Conservation (phyloP, 2,113 vertebrate species). For the Ceuthmochares aereus region DNA sequence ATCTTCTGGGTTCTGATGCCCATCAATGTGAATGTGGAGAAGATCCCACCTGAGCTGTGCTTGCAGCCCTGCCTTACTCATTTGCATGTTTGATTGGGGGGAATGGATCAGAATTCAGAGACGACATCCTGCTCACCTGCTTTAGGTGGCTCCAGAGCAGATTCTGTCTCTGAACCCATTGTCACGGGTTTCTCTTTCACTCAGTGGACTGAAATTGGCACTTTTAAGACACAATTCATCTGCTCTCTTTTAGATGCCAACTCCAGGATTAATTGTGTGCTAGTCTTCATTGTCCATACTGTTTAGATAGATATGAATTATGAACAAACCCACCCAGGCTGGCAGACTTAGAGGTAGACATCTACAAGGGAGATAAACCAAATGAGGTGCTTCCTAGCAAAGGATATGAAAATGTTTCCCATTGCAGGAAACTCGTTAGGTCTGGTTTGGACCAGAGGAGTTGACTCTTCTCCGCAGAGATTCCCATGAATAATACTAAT, state of each 20-base stretch:
- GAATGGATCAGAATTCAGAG: not conserved
- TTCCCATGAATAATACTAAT: not conserved
- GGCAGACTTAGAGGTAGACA: not conserved
- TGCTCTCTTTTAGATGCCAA: not conserved
- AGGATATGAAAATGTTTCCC: not conserved
- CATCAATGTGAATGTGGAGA: fast-evolving
- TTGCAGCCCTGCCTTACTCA: not conserved
- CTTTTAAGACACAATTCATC: not conserved
- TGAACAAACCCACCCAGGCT: not conserved
- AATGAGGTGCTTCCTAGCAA: not conserved
- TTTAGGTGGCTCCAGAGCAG: not conserved
- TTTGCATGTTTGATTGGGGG: not conserved
- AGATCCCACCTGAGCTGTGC: not conserved
- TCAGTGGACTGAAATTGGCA: not conserved
- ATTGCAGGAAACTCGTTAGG: not conserved
- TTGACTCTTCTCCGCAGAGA: not conserved
- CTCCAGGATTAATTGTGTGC: not conserved
- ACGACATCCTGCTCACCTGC: not conserved
- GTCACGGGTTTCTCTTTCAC: not conserved
- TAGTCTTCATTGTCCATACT: not conserved
- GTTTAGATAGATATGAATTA: not conserved
- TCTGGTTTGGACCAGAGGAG: not conserved
- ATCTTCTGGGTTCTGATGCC: not conserved
- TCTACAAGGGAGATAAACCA: not conserved
- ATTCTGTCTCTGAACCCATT: not conserved